Percentiles rank a stretch among this genome's conserved stretches.
Evolutionary conservation across 1,140 invertebrate species (phyloP).

Genomic region (Cephus cinctus): DNA sequence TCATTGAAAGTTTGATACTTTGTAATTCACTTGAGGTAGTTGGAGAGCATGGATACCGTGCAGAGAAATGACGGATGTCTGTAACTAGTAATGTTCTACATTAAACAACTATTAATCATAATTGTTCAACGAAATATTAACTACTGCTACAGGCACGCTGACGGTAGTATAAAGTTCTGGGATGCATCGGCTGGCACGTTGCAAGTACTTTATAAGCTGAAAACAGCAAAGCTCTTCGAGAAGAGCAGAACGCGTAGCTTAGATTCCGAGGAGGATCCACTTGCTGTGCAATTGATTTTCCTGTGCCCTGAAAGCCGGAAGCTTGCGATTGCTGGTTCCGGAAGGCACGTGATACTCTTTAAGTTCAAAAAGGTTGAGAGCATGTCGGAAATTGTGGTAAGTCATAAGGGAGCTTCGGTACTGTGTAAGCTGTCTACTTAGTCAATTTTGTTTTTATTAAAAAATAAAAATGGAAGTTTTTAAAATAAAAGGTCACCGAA

Average conservation of each 20-base stretch:
- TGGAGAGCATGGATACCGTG: too few species aligned
- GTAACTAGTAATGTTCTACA: too few species aligned
- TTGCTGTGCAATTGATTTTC: slow-evolving; percentile 90
- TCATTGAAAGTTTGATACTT: too few species aligned
- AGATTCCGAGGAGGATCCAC: slow-evolving; percentile 79
- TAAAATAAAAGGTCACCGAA: too few species aligned
- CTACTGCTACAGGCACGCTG: slow-evolving; percentile 80
- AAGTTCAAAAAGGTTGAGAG: slow-evolving; percentile 92
- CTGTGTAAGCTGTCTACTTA: too few species aligned
- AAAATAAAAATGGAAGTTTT: too few species aligned
- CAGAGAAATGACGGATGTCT: too few species aligned
- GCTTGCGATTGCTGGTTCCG: slow-evolving; percentile 85
- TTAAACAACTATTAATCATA: too few species aligned
- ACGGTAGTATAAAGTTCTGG: slow-evolving; percentile 97
- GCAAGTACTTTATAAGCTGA: slow-evolving; percentile 96
- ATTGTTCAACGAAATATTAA: too few species aligned
- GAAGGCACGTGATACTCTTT: slow-evolving; percentile 92
- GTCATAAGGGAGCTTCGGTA: slow-evolving; percentile 34
- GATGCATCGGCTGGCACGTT: slow-evolving; percentile 91
- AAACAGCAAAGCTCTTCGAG: slow-evolving; percentile 94
- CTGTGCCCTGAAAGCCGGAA: slow-evolving; percentile 91
- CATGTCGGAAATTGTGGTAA: slow-evolving; percentile 80
- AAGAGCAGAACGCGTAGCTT: slow-evolving; percentile 61
- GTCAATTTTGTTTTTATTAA: too few species aligned
- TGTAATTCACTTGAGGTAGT: too few species aligned